phyloP scores from a whole-genome alignment of 1,140 invertebrate species.

The Diplogasteroides magnus region DNA sequence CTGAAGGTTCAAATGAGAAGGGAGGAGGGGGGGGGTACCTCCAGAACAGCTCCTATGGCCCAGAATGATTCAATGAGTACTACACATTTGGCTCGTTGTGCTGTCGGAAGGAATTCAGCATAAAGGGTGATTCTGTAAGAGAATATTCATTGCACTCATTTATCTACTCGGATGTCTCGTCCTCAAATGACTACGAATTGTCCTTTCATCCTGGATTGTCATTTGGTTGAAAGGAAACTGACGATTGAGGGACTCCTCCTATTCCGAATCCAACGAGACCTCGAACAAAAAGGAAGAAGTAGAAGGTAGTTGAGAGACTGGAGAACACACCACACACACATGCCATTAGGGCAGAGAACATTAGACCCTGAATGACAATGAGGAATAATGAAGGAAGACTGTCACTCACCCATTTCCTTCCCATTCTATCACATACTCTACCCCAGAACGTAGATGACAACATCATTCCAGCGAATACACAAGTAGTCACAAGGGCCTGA shows the following conservation, averaged over 20 bases:
- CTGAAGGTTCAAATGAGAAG: conserved; percentile 65
- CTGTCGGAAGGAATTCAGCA: conserved; percentile 86
- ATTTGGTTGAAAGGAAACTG: conserved; percentile 60
- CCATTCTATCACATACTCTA: conserved; percentile 86
- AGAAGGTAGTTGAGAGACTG: conserved; percentile 80
- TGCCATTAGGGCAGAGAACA: conserved; percentile 76
- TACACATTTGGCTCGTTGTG: conserved; percentile 86
- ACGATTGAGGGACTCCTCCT: conserved; percentile 92
- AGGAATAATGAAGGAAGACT: conserved; percentile 12
- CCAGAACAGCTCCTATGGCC: conserved; percentile 73
- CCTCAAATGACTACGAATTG: neutral
- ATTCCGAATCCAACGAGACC: conserved; percentile 90
- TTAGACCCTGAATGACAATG: conserved; percentile 74
- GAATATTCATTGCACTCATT: conserved; percentile 23
- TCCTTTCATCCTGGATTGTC: neutral
- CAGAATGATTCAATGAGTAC: conserved; percentile 92
- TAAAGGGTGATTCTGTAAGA: conserved; percentile 81
- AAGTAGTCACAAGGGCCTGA: conserved; percentile 71
- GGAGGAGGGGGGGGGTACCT: conserved; percentile 52
- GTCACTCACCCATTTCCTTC: conserved; percentile 71
- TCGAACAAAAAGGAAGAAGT: conserved; percentile 80
- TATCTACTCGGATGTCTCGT: conserved; percentile 7
- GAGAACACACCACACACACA: conserved; percentile 86
- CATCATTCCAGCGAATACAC: conserved; percentile 94
- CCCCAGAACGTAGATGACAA: conserved; percentile 90